Percentiles rank a stretch among this genome's conserved stretches.
Conservation (phyloP, 2,113 vertebrate species). For the Erinaceus europaeus region DNA sequence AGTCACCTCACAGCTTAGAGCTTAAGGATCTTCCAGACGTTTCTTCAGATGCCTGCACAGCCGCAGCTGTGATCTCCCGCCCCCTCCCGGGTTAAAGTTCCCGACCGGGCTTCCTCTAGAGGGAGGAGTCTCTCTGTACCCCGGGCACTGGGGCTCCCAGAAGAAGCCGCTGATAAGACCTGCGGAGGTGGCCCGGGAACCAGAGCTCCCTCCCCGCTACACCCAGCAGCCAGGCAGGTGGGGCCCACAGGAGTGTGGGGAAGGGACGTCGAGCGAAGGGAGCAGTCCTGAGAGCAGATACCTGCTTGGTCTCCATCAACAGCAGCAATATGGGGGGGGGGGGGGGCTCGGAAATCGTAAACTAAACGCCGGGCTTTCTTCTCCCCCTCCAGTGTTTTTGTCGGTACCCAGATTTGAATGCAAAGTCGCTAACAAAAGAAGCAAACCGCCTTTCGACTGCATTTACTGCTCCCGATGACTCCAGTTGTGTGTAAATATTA, state of each 20-base stretch:
- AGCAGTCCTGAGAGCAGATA: not conserved
- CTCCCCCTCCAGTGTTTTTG: constrained; percentile 62
- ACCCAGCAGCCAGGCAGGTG: not conserved
- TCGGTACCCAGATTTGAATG: constrained; percentile 79
- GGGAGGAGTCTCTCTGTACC: not conserved
- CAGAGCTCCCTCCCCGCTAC: too few species aligned
- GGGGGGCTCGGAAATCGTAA: too few species aligned
- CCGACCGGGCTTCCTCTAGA: too few species aligned
- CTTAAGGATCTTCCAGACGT: too few species aligned
- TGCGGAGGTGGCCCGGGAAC: too few species aligned
- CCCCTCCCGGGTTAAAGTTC: too few species aligned
- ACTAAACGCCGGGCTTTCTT: too few species aligned
- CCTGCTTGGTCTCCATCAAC: not conserved
- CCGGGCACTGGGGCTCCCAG: not conserved
- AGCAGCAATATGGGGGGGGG: not conserved
- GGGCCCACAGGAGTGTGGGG: not conserved
- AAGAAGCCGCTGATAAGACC: not conserved
- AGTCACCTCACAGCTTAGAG: too few species aligned
- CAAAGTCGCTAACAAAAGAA: constrained; percentile 80
- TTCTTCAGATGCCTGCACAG: not conserved
- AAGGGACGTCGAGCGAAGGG: not conserved
- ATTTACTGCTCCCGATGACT: constrained; percentile 89
- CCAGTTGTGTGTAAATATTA: constrained; percentile 99
- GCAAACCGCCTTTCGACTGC: constrained; percentile 82
- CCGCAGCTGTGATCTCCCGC: not conserved